Base-by-base conservation (phyloP, 2,888 invertebrate genomes). In the Meteorus cinctellus region DNA sequence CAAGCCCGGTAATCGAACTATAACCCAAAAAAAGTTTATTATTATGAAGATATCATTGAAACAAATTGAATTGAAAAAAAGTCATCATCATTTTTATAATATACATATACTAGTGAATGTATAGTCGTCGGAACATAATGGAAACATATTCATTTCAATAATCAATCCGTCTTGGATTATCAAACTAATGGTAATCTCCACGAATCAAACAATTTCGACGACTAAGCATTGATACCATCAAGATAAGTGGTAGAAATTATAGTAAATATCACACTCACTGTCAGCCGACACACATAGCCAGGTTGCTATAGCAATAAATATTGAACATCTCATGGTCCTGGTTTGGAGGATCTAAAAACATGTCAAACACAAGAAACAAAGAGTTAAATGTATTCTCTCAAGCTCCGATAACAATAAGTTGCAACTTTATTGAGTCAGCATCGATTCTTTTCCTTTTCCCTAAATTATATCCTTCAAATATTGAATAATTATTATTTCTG, bases 251-350 rank as follows among this genome's bases (percentile, higher is more conserved):
- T 24, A 27, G 4, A 41, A 62, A 19, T 27, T 10, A 66, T 29
- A 45, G 31, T 27, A 65, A 76, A 66, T 71, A 76, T 79, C 78
- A 73, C 79, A 86, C 88, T 88, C 79, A 88, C 88, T 84, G 81
- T 86, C 79, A 74, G 86, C 86, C 75, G 86, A 84, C 72, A 84
- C 84, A 63, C 85, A 85, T 65, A 88, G 81, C 76, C 83, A 81
- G 65, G 87, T 78, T 45, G 82, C 83, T 76, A 81, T 82, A 63
- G 86, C 68, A 76, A 87, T 81, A 78, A 83, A 86, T 78, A 83
- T 80, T 76, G 81, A 80, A 75, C 82, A 79, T 83, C 80, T 87
- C 88, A 87, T 88, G 80, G 77, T 81, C 79, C 67, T 34, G 74
- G 59, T 79, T 72, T 79, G 60, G 41, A 74, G 74, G 78, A 81